Evolutionary conservation across 2,113 vertebrate species (phyloP), one percentile per base, ranked within the genome.

Genomic region (Equus quagga): DNA sequence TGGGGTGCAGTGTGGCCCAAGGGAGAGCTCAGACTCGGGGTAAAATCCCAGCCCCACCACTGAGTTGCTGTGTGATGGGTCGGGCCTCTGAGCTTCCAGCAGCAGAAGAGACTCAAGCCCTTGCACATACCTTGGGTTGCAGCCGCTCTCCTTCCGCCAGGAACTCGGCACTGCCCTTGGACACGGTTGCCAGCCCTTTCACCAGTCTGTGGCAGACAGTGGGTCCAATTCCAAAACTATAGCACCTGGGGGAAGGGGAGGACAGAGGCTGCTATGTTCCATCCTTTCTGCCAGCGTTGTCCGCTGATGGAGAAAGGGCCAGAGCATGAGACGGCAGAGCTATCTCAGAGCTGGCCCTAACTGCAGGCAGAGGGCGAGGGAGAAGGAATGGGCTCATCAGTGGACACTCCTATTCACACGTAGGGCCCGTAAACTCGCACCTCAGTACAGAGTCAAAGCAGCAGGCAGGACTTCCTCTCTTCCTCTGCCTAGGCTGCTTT

Each of bases 211-310:
- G 98, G 99, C 99, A 99, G 36, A 99, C 99, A 0, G 97, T 99
- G 67, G 99, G 99, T 1, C 99, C 99, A 0, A 99, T 99, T 65
- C 99, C 99, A 0, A 99, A 99, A n/a, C 99, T 99, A 78, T 99
- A 99, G 98, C 99, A 99, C 98, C 99, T 99, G 98, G 84, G 82
- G 19, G 26, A 72, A 19, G 44, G 72, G 33, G 76, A 81, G 96
- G 0, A 92, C 33, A 15, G 72, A 81, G 87, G 8, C 56, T 96
- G 46, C 44, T 88, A 81, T 62, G 75, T 76, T 13, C 21, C 13
- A 36, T 14, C 41, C 78, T 51, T 75, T 88, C 28, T 84, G 78
- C 58, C 11, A 33, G 49, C 72, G 87, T 56, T 83, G 69, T 41
- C 28, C 28, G 17, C 24, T 28, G 10, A 76, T 67, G 67, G 69